Conservation (phyloP, 2,888 invertebrate genomes). For the Ormia ochracea region DNA sequence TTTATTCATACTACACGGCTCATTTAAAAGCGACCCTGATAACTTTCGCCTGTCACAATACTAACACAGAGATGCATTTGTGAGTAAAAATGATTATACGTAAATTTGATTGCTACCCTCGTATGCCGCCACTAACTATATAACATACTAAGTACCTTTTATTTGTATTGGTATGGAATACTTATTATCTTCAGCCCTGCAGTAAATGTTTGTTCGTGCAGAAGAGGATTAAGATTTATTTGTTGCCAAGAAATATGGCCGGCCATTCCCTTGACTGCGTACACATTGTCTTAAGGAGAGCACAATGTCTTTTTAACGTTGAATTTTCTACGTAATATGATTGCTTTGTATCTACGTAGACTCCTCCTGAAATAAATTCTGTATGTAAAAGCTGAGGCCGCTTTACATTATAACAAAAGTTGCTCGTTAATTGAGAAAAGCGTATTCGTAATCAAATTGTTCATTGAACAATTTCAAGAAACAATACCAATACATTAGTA, state of each 20-base stretch:
- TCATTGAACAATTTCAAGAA: too few relatives aligned
- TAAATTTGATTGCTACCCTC: background rate
- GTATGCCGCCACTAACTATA: background rate
- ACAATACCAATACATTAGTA: too few relatives aligned
- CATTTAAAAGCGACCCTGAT: too few relatives aligned
- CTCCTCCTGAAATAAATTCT: too few relatives aligned
- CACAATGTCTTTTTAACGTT: background rate
- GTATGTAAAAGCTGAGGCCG: too few relatives aligned
- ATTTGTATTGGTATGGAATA: conserved; percentile 4
- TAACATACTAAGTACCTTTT: background rate
- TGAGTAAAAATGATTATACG: too few relatives aligned
- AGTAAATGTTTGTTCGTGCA: conserved; percentile 51
- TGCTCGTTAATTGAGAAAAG: too few relatives aligned
- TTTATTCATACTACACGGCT: too few relatives aligned
- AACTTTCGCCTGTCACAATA: too few relatives aligned
- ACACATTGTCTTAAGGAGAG: conserved; percentile 4
- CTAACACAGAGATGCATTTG: too few relatives aligned
- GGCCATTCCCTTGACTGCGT: conserved; percentile 47
- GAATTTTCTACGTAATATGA: conserved; percentile 8
- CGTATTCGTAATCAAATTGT: too few relatives aligned
- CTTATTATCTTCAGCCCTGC: conserved; percentile 44
- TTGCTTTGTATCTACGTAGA: background rate
- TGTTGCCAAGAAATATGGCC: conserved; percentile 59
- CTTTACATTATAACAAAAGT: too few relatives aligned
- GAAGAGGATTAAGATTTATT: conserved; percentile 62